Evolutionary conservation across 2,113 vertebrate species (phyloP), one percentile per base, ranked within the genome.

Genomic region (Scortum barcoo): DNA sequence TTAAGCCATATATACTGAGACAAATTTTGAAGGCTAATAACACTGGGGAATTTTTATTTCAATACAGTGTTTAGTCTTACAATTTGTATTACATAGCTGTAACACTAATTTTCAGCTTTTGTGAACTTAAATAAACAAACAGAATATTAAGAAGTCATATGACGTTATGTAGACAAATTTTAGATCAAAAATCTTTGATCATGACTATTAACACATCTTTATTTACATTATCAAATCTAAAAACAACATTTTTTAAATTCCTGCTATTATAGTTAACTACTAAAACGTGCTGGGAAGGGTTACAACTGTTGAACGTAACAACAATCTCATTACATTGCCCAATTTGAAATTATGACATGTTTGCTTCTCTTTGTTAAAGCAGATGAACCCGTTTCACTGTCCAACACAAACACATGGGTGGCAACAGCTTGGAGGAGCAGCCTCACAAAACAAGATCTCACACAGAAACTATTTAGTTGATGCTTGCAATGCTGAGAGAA

Each of bases 321-420:
- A 70, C 38, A n/a, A 53, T 44, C 17, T 16, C 30, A 69, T 58
- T 66, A 46, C 13, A 28, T 56, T 50, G n/a, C 57, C 24, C 5
- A 38, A 81, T 70, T 71, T 51, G 28, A 74, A 54, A 61, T 68
- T 12, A 17, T 33, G 19, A 36, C 26, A 60, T 71, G 13, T 60
- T 50, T 70, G 28, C 71, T 58, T 33, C 1, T 16, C 38, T 60
- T 56, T 71, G 73, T 65, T 46, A 26, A 73, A 78, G 81, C 76
- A 61, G 84, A 75, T 36, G 42, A 79, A 88, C 90, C 24, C 36
- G 90, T 91, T 87, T 83, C 70, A 66, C 71, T 56, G 51, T 79
- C 69, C 38, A 28, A 71, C 28, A 66, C 73, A 72, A 60, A 54
- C 65, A 70, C 72, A 71, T 33, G 58, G 61, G 67, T 67, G 80